These are phyloP conservation scores for Leptura quadrifasciata DNA, from an alignment of 2,888 invertebrate genomes.

Conservation along the genomic window DNA sequence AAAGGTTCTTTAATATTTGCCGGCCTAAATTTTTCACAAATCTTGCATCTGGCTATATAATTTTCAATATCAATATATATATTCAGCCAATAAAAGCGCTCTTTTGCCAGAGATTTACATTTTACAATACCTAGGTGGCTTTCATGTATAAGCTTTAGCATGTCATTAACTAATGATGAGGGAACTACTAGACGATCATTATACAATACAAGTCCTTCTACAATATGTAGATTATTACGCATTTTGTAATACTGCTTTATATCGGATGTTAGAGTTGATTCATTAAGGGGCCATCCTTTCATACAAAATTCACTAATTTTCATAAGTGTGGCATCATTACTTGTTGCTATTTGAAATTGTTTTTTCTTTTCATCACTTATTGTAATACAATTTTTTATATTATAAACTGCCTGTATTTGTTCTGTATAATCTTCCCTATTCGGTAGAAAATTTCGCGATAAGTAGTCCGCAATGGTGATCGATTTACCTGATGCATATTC, in stretches of 20 bases:
- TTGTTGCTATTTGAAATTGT: neutral
- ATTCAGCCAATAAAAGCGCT: neutral
- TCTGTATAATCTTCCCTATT: neutral
- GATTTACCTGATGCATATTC: constrained; percentile 40
- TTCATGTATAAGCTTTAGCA: too few relatives aligned
- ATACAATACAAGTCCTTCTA: neutral
- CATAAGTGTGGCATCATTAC: too few relatives aligned
- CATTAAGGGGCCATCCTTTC: too few relatives aligned
- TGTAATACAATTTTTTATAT: neutral
- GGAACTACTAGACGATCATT: neutral
- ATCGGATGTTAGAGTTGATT: neutral
- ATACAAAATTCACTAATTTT: too few relatives aligned
- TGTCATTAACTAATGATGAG: neutral
- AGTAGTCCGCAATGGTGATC: constrained; percentile 37
- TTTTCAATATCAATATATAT: neutral
- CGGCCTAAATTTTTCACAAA: too few relatives aligned
- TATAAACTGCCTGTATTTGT: neutral
- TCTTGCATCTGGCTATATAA: neutral
- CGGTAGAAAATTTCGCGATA: constrained; percentile 17
- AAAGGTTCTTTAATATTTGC: too few relatives aligned
- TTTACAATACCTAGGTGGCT: too few relatives aligned
- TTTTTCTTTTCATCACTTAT: neutral
- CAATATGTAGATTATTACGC: neutral
- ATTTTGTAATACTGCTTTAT: neutral
- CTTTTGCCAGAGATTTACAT: too few relatives aligned